Conservation (phyloP, 92 coral and sea anemone genomes). For the Galaxea fascicularis region DNA sequence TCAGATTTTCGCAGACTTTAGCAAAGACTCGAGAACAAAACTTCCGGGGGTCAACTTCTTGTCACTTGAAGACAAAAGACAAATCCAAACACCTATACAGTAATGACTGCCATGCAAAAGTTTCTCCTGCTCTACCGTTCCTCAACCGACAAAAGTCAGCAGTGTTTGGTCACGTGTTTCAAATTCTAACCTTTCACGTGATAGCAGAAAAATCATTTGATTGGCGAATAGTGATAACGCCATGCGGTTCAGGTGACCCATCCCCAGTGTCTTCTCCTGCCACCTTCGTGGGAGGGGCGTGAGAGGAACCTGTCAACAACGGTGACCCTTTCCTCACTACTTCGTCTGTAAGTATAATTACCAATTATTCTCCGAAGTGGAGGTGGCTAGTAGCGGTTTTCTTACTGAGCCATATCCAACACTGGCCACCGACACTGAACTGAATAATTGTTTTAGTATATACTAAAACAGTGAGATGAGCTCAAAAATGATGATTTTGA, state of each 20-base stretch:
- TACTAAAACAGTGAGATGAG: too few species aligned
- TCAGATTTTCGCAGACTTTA: neutral
- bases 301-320: too few species aligned
- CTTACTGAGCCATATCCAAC: too few species aligned
- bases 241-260: neutral
- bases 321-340: too few species aligned
- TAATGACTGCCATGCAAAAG: neutral
- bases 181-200: constrained; percentile 34
- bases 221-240: neutral
- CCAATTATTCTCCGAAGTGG: too few species aligned
- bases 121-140: neutral
- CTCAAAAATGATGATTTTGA: too few species aligned
- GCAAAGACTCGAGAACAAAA: neutral
- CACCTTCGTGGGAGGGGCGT: too few species aligned
- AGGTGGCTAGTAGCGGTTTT: too few species aligned
- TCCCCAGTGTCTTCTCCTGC: neutral
- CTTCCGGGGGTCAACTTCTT: too few species aligned
- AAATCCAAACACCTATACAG: neutral
- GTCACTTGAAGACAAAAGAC: neutral
- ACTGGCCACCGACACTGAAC: too few species aligned
- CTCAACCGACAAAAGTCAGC: neutral
- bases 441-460: too few species aligned
- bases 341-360: too few species aligned
- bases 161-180: constrained; percentile 15
- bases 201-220: neutral